These are phyloP conservation scores for Salvelinus namaycush DNA, from an alignment of 2,113 vertebrate species.

Conservation along the genomic window DNA sequence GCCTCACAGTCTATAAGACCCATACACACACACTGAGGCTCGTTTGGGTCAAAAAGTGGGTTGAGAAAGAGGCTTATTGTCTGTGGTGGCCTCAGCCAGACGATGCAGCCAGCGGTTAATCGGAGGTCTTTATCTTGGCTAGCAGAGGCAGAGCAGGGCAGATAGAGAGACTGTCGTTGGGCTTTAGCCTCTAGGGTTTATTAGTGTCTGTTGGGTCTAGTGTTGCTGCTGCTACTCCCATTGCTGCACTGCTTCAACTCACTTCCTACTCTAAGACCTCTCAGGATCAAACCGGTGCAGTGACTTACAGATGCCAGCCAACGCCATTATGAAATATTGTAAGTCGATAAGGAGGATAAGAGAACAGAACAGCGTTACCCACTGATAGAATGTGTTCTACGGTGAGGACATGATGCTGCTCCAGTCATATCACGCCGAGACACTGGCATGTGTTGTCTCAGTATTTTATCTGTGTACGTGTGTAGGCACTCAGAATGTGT, in stretches of 20 bases:
- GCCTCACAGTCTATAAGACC: constrained; percentile 20
- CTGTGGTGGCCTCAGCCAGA: constrained; percentile 16
- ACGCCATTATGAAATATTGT: neutral
- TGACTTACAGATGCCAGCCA: neutral
- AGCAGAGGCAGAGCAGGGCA: constrained; percentile 17
- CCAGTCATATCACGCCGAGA: neutral
- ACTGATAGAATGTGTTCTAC: neutral
- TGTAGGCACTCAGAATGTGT: no score
- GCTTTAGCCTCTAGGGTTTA: constrained; percentile 37
- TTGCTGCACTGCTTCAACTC: constrained; percentile 26
- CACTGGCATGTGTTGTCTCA: neutral
- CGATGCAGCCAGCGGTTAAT: constrained; percentile 1
- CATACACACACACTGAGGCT: constrained; percentile 32
- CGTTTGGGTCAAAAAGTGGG: constrained; percentile 36
- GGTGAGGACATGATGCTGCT: neutral
- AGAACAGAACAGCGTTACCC: neutral
- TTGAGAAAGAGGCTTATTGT: constrained; percentile 50
- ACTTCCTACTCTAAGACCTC: constrained; percentile 20
- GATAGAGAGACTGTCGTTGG: constrained; percentile 24
- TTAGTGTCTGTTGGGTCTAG: constrained; percentile 7
- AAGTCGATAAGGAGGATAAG: neutral
- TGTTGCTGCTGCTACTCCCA: constrained; percentile 2
- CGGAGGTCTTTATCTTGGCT: constrained; percentile 35
- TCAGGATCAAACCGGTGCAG: neutral
- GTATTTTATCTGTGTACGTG: neutral